Evolutionary conservation across 2,113 vertebrate species (phyloP), one percentile per base, ranked within the genome.

Genomic region (Daboia siamensis): DNA sequence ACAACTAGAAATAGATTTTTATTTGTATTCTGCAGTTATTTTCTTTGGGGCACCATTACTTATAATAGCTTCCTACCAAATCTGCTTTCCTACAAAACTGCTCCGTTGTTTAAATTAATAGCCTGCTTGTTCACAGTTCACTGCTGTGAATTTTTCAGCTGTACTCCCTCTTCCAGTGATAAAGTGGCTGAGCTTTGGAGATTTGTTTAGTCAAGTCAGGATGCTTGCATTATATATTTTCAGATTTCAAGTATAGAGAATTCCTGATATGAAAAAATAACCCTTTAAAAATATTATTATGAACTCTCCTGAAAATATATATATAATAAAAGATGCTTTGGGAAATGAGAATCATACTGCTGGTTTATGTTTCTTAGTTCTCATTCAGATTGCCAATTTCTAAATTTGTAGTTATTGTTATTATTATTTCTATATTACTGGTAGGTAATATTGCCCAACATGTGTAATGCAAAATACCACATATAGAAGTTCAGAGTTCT

Each of bases 41-140:
- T 93, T 91, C 52, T 93, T 88, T 93, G 90, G 48, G 86, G 86
- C 61, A 59, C 61, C 26, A 80, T 90, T 91, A 91, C 91, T 93
- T 91, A 46, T 80, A 93, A 85, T 57, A 56, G 29, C 86, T 91
- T 93, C 69, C 39, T n/a, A 91, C 17, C 59, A 87, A 74, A 46
- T 39, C 84, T 93, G 48, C 85, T 87, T 93, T 69, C 85, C 52
- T 88, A 23, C 33, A 93, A 86, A 64, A 86, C 56, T 24, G 20
- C 33, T 64, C 69, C 46, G 56, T 89, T 91, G 87, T 91, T 91
- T 91, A 91, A 93, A 89, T 55, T 89, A 89, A 93, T 89, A 46
- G 87, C 48, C 26, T 69, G 48, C 33, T 54, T 64, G 74, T 12
- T n/a, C n/a, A 56, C 21, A 80, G 85, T 44, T 85, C 74, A 55